Base-by-base conservation (phyloP, 2,113 vertebrate species). In the Oryzias celebensis region DNA sequence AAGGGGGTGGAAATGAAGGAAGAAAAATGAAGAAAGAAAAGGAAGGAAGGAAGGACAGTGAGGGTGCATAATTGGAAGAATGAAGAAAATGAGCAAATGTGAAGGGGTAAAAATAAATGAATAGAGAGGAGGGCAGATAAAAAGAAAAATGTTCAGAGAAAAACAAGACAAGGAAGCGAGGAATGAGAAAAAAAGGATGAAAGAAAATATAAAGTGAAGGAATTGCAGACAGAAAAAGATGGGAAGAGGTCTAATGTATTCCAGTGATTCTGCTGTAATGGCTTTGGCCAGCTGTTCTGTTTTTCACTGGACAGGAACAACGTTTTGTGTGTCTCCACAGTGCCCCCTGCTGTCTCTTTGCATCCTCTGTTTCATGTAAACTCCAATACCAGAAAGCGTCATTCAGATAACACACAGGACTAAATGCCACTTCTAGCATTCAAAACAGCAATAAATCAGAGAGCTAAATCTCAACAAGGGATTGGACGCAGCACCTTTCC, bases 281-380 rank as follows among this genome's bases (percentile, higher is more conserved):
- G 68, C 65, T 80, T 62, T 14, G n/a, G 46, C 79, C 83, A 80
- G 77, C 83, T 96, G 95, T 88, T 95, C 94, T 60, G 50, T 45
- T 62, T 51, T 48, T 52, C 50, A 28, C 63, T 52, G 69, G 63
- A 73, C 68, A 47, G 13, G 68, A 47, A 69, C 59, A 5, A 18
- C 1, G 18, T 14, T 4, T 15, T 17, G 13, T 36, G 49, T 69
- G 67, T 64, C 17, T 2, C 72, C 66, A 83, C 85, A 85, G 70
- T 52, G 80, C 82, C 82, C 68, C 78, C 80, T 85, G 62, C 46
- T 80, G 82, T 24, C 54, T 22, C 7, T 0, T 0, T 46, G 5
- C 26, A 47, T 45, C 14, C 52, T 14, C 44, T 17, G 18, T 10
- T 8, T 4, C 46, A 48, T 17, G 18, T 18, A 49, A 49, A 49